These are phyloP conservation scores for Melikaiella ostensackeni DNA, from an alignment of 2,888 invertebrate species.

Conservation along the genomic window DNA sequence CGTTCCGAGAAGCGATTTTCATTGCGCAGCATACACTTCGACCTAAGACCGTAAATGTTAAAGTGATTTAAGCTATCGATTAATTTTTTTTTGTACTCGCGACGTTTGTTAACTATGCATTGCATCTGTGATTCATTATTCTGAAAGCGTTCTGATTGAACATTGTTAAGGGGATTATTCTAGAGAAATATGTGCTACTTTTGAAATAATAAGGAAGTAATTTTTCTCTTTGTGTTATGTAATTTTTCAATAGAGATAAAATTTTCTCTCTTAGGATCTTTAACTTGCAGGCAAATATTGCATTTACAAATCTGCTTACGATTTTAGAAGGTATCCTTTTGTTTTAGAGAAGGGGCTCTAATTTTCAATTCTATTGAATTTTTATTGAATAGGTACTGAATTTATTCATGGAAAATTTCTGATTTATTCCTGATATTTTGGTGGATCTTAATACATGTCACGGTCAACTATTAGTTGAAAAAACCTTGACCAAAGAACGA, in stretches of 20 bases:
- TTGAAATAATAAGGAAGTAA: neutral
- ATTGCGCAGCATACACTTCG: constrained; percentile 13
- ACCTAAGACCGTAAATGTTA: constrained; percentile 28
- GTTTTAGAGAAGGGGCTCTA: no score
- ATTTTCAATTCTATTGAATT: no score
- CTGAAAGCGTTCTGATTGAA: neutral
- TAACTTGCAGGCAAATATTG: neutral
- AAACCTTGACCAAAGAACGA: neutral
- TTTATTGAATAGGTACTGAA: neutral
- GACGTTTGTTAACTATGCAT: neutral
- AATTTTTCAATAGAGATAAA: neutral
- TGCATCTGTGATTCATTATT: neutral
- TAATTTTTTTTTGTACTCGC: neutral
- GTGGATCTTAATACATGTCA: neutral
- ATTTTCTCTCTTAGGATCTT: neutral
- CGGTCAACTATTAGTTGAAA: neutral
- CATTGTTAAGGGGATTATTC: neutral
- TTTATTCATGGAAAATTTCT: neutral
- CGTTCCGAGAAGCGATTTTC: constrained; percentile 29
- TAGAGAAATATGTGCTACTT: neutral
- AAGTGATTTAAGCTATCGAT: constrained; percentile 11
- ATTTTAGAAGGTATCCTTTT: no score
- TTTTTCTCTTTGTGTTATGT: neutral
- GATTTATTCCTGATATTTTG: neutral
- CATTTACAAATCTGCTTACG: no score